Evolutionary conservation across 53 echinoderm and acorn worm species (phyloP).

Genomic region (Zoroaster sp.): DNA sequence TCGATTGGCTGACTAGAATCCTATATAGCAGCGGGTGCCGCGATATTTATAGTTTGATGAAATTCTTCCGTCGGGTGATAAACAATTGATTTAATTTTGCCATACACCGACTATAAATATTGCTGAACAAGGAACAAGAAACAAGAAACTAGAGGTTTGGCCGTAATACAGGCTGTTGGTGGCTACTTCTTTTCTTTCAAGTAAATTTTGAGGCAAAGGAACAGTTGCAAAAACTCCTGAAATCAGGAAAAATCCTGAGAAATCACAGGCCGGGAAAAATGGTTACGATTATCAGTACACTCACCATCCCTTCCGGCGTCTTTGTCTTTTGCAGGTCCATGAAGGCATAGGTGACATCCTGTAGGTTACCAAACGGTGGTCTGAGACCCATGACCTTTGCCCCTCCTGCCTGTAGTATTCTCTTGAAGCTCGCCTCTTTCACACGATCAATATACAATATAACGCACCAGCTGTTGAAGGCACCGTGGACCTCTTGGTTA

Average conservation of each 20-base stretch:
- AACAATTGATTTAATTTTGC: too few species aligned
- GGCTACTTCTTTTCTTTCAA: too few species aligned
- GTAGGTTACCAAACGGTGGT: conserved; percentile 69
- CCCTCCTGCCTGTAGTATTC: conserved; percentile 88
- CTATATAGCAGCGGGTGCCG: too few species aligned
- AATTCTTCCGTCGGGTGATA: too few species aligned
- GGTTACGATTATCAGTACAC: neutral
- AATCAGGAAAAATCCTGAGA: neutral
- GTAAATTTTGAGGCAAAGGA: neutral
- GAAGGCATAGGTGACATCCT: conserved; percentile 88
- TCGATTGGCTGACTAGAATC: too few species aligned
- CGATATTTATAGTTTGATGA: too few species aligned
- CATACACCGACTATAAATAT: too few species aligned
- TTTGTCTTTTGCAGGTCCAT: conserved; percentile 79
- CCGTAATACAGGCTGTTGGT: too few species aligned
- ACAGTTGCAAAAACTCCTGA: too few species aligned
- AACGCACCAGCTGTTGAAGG: conserved; percentile 88
- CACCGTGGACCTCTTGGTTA: conserved; percentile 50
- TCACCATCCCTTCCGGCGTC: conserved; percentile 65
- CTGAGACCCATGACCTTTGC: conserved; percentile 78
- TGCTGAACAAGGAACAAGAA: too few species aligned
- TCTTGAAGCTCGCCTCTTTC: conserved; percentile 88
- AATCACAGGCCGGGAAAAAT: neutral
- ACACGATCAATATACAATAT: conserved; percentile 76
- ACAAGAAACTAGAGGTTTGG: too few species aligned